phyloP scores from a whole-genome alignment of 2,888 invertebrate genomes.

The Synanthedon tipuliformis region DNA sequence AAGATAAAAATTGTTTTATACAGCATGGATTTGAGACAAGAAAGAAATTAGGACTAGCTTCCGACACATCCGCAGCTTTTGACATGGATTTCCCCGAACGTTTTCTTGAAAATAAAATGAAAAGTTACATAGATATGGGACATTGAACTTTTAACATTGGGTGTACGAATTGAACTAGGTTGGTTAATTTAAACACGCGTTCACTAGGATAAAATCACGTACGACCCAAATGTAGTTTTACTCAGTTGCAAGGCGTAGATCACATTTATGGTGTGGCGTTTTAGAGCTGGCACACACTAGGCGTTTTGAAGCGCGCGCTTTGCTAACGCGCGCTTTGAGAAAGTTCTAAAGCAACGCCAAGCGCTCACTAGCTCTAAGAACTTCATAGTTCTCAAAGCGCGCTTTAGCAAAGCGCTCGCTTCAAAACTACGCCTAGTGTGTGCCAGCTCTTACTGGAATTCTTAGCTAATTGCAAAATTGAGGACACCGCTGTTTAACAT shows the following conservation, averaged over 20 bases:
- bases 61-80: not conserved
- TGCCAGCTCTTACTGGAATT: not conserved
- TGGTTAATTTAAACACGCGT: conserved; percentile 11
- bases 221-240: conserved; percentile 36
- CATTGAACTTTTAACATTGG: conserved; percentile 1
- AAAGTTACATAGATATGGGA: conserved; percentile 1
- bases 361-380: no score
- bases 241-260: conserved; percentile 27
- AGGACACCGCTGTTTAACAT: not conserved
- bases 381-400: no score
- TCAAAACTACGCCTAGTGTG: no score
- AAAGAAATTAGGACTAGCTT: no score
- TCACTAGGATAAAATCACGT: conserved; percentile 39
- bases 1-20: no score
- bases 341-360: no score
- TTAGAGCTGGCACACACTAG: no score
- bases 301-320: no score
- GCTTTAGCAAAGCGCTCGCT: no score
- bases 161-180: conserved; percentile 18
- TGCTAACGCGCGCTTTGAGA: no score
- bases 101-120: conserved; percentile 1
- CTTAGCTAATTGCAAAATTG: not conserved
- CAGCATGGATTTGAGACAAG: no score
- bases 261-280: conserved; percentile 18
- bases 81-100: not conserved